These are phyloP conservation scores for Saguinus midas DNA, from an alignment of 2,113 vertebrate genomes.

Conservation along the genomic window DNA sequence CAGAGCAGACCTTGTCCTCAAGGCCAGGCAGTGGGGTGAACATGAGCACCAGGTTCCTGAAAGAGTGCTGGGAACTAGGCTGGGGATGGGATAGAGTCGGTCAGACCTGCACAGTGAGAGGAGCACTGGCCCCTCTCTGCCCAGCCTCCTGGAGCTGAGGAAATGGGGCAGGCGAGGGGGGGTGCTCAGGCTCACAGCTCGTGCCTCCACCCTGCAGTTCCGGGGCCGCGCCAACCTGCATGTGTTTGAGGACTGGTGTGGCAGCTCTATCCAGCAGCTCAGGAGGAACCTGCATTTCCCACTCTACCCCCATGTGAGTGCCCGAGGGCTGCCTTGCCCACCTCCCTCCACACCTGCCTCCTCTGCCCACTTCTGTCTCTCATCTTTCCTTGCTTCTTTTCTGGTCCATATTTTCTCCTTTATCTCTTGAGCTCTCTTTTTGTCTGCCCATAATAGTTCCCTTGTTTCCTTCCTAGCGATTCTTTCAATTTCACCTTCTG, in stretches of 20 bases:
- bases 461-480: not conserved
- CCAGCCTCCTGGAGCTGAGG: not conserved
- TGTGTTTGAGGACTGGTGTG: slow-evolving; percentile 97
- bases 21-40: not conserved
- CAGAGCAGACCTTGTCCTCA: not conserved
- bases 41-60: not conserved
- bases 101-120: accelerated
- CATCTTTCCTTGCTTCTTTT: not conserved
- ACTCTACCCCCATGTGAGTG: slow-evolving; percentile 93
- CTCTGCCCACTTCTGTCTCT: not conserved
- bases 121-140: accelerated
- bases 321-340: not conserved
- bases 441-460: not conserved
- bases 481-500: not conserved
- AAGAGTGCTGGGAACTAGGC: not conserved
- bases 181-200: not conserved
- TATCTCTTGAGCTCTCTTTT: not conserved
- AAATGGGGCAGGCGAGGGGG: not conserved
- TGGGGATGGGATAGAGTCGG: accelerated
- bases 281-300: slow-evolving; percentile 93
- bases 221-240: slow-evolving; percentile 93
- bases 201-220: slow-evolving; percentile 81
- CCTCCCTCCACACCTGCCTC: not conserved
- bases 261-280: slow-evolving; percentile 88
- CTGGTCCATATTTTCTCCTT: not conserved